Evolutionary conservation across 1,140 invertebrate genomes (phyloP), one percentile per base, ranked within the genome.

Genomic region (Acromyrmex echinatior): DNA sequence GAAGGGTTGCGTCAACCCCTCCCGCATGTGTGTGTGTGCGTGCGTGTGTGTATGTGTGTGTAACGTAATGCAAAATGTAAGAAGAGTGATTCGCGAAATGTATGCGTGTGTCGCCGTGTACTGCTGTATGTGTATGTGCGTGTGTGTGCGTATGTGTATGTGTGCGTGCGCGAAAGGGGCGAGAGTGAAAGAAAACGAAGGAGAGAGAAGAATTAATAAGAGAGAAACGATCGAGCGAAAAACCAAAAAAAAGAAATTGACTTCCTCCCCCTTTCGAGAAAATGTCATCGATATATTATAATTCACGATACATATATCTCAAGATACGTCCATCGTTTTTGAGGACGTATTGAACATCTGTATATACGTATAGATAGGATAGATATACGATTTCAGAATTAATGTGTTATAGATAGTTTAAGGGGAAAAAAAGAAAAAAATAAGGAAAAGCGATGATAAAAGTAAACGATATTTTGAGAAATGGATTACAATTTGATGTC

Each of bases 361-460:
- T 90, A 90, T n/a, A 90, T 89, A 79, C 21, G 31, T 81, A 53
- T 81, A 89, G 87, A 62, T 79, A 88, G 78, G 45, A 35, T 35
- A 35, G 31, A 63, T 77, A 71, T 89, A 89, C n/a, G 65, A 77
- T 89, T 87, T 66, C 87, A 90, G 58, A 78, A 56, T 76, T 78
- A 87, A 82, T 58, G 56, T 58, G 39, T 90, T 39, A 39, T 45
- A 90, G 35, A 73, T 28, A 51, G n/a, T 79, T 79, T 82, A 87
- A 87, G 21, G 76, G 71, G 71, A 2, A 58, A 56, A 39, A 70
- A 39, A 66, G 35, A 25, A 10, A 71, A 74, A 88, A 6, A 51
- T 53, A 39, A 73, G 3, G 31, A 7, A 74, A 31, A 70, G 35
- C 35, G 12, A 58, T 0, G 21, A 58, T 2, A 25, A 21, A 45